Conservation (phyloP, 2,113 vertebrate genomes). For the Tyrannus savana region DNA sequence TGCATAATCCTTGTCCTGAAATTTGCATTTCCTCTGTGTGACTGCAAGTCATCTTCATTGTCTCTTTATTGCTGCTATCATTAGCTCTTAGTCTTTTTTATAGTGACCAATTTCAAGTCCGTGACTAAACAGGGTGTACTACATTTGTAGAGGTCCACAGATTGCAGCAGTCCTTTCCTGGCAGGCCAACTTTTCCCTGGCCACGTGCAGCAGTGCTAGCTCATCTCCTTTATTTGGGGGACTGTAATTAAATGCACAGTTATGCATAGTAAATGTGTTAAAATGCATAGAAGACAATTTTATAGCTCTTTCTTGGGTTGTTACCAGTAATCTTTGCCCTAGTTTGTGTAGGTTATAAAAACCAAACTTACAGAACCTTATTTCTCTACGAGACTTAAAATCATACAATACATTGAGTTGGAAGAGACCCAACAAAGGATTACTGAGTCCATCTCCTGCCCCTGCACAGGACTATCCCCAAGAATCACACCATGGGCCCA, state of each 20-base stretch:
- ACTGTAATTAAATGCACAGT: neutral
- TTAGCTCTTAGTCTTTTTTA: neutral
- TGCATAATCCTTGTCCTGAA: neutral
- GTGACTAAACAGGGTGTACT: neutral
- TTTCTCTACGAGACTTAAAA: neutral
- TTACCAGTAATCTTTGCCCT: neutral
- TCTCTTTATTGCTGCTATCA: fast-evolving
- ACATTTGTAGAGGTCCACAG: neutral
- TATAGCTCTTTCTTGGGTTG: neutral
- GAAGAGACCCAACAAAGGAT: neutral
- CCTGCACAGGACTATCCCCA: neutral
- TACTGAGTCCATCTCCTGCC: fast-evolving
- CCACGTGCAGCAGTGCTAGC: neutral
- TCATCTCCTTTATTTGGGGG: neutral
- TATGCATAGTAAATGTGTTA: neutral
- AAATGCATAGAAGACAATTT: neutral
- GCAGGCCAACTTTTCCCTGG: neutral
- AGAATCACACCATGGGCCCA: neutral
- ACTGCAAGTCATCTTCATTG: neutral
- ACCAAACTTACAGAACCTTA: neutral
- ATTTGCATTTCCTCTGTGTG: neutral
- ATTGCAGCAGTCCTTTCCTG: neutral
- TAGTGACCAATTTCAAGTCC: neutral
- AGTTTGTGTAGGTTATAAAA: neutral
- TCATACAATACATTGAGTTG: fast-evolving